Evolutionary conservation across 2,888 invertebrate species (phyloP).

Genomic region (Cataglyphis rosenhaueri): DNA sequence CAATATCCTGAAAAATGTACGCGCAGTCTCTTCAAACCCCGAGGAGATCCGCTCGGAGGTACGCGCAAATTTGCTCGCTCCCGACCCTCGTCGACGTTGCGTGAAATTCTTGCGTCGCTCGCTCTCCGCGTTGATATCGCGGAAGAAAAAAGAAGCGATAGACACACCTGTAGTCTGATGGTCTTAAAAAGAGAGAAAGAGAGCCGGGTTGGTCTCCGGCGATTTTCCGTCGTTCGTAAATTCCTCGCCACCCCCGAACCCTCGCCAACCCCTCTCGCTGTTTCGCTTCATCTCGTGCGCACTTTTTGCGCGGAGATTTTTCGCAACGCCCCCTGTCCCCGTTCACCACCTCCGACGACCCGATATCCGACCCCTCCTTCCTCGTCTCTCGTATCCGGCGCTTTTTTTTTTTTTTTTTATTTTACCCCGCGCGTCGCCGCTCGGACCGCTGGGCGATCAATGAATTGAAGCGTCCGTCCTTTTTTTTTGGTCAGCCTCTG

Average conservation of each 20-base stretch:
- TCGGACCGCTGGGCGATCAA: conserved; percentile 84
- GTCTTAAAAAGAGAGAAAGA: conserved; percentile 58
- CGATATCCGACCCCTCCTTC: conserved; percentile 56
- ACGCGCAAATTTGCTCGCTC: conserved; percentile 11
- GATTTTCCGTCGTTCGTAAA: conserved; percentile 73
- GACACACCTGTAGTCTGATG: conserved; percentile 33
- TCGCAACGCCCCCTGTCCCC: conserved; percentile 78
- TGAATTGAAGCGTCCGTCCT: conserved; percentile 85
- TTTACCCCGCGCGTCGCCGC: conserved; percentile 81
- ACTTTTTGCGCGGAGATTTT: conserved; percentile 79
- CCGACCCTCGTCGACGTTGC: conserved; percentile 28
- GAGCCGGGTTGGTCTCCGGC: conserved; percentile 68
- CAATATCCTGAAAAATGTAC: conserved; percentile 56
- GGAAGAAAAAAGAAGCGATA: conserved; percentile 53
- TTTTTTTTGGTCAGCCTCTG: conserved; percentile 84
- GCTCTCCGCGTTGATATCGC: conserved; percentile 7
- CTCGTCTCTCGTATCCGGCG: conserved; percentile 60
- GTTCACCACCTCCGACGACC: conserved; percentile 70
- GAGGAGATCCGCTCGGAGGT: conserved; percentile 42
- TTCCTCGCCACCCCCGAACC: conserved; percentile 59
- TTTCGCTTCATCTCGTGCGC: conserved; percentile 66
- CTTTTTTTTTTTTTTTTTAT: conserved; percentile 77
- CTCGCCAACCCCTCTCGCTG: conserved; percentile 43
- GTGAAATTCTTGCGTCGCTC: conserved; percentile 46
- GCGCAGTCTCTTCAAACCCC: conserved; percentile 44